These are phyloP conservation scores for Coboldia fuscipes DNA, from an alignment of 1,140 invertebrate species.

Conservation along the genomic window DNA sequence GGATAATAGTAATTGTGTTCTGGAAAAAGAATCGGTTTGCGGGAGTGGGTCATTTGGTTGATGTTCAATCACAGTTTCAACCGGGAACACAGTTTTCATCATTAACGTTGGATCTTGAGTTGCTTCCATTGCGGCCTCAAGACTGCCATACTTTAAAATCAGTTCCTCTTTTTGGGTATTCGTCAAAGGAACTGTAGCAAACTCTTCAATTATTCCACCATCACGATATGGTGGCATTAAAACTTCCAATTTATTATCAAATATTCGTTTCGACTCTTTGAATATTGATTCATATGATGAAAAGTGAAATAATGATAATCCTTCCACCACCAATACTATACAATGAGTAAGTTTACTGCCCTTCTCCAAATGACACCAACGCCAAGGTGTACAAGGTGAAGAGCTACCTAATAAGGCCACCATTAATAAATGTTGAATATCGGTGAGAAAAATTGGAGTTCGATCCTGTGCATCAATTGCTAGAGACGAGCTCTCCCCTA, in stretches of 20 bases:
- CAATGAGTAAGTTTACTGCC: conserved; percentile 42
- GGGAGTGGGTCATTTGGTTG: conserved; percentile 5
- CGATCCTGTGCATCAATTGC: conserved; percentile 26
- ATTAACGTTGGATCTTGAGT: conserved; percentile 41
- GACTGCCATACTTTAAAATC: conserved; percentile 39
- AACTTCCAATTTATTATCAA: conserved; percentile 45
- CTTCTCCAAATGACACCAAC: conserved; percentile 67
- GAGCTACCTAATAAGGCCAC: conserved; percentile 49
- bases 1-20: conserved; percentile 58
- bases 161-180: conserved; percentile 37
- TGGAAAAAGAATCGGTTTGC: conserved; percentile 31
- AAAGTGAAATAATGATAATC: conserved; percentile 50
- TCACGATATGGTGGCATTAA: conserved; percentile 46
- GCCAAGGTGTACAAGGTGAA: conserved; percentile 37
- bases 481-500: conserved; percentile 36
- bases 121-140: conserved; percentile 38
- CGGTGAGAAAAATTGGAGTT: conserved; percentile 55
- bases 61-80: conserved; percentile 16
- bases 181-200: conserved; percentile 49
- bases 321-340: conserved; percentile 54
- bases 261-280: conserved; percentile 29
- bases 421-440: conserved; percentile 62
- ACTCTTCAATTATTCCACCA: conserved; percentile 47
- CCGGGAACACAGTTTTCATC: conserved; percentile 41
- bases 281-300: conserved; percentile 38